A percentile compares a stretch with the other conserved stretches of the same genome.
These are phyloP conservation scores for Myotis myotis DNA, from an alignment of 2,797 vertebrate species.

Conservation along the genomic window DNA sequence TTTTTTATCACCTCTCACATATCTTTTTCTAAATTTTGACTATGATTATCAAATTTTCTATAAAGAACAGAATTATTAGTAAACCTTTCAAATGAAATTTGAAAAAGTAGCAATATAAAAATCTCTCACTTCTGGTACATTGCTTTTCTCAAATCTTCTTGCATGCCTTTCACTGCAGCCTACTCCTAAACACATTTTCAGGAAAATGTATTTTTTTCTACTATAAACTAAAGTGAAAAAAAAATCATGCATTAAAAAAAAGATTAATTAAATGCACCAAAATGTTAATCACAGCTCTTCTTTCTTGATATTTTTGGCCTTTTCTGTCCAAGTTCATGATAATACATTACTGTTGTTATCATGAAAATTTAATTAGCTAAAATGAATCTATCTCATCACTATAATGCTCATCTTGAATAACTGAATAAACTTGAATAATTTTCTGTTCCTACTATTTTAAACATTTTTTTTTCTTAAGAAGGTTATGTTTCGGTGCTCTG, in stretches of 20 bases:
- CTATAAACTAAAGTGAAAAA: neutral
- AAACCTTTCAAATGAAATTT: neutral
- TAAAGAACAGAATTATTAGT: neutral
- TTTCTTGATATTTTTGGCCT: neutral
- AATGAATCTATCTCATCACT: constrained; percentile 5
- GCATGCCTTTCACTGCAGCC: neutral
- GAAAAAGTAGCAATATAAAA: neutral
- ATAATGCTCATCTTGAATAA: constrained; percentile 9
- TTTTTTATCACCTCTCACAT: neutral
- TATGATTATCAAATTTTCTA: neutral
- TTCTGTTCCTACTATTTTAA: constrained; percentile 5
- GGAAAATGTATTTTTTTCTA: neutral
- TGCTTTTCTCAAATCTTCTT: neutral
- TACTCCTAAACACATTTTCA: neutral
- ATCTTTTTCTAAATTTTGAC: neutral
- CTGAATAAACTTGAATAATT: neutral
- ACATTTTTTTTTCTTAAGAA: neutral
- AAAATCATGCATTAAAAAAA: neutral
- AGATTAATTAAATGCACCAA: neutral
- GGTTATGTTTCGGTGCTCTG: neutral
- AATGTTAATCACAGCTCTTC: neutral
- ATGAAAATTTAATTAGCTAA: constrained; percentile 33
- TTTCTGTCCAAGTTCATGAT: neutral
- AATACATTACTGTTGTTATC: constrained; percentile 38
- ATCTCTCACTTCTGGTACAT: neutral